Conservation (phyloP, 1,140 invertebrate species). For the Chrysopa pallens region DNA sequence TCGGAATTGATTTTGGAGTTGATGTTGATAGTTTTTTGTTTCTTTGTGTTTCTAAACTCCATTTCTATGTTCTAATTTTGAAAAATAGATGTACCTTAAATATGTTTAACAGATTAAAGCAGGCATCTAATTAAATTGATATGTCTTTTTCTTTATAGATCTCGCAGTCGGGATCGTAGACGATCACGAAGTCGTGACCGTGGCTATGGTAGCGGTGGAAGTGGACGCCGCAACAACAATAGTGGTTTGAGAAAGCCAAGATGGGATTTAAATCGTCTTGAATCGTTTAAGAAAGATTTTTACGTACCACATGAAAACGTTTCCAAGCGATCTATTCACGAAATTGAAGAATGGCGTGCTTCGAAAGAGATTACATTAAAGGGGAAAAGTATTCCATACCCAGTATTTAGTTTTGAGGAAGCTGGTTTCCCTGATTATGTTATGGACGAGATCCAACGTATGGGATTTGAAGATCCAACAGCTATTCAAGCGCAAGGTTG, state of each 20-base stretch:
- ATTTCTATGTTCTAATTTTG: too few relatives aligned
- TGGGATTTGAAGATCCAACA: constrained; percentile 71
- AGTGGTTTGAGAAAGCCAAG: constrained; percentile 43
- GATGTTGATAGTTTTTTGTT: too few relatives aligned
- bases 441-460: constrained; percentile 52
- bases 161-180: constrained; percentile 21
- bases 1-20: too few relatives aligned
- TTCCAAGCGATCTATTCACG: constrained; percentile 41
- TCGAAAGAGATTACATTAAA: constrained; percentile 65
- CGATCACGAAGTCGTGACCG: constrained; percentile 21
- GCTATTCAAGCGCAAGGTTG: constrained; percentile 82
- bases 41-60: too few relatives aligned
- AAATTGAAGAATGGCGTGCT: constrained; percentile 56
- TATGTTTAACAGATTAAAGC: too few relatives aligned
- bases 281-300: constrained; percentile 86
- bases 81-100: too few relatives aligned
- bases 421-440: constrained; percentile 68
- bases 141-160: not conserved
- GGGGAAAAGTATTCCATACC: constrained; percentile 56
- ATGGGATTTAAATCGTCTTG: constrained; percentile 52
- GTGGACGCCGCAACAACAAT: constrained; percentile 28
- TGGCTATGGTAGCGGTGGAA: constrained; percentile 27
- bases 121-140: not conserved
- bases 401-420: constrained; percentile 68
- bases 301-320: constrained; percentile 66